phyloP scores from a whole-genome alignment of 2,888 invertebrate genomes.

The Campoplex nolae region DNA sequence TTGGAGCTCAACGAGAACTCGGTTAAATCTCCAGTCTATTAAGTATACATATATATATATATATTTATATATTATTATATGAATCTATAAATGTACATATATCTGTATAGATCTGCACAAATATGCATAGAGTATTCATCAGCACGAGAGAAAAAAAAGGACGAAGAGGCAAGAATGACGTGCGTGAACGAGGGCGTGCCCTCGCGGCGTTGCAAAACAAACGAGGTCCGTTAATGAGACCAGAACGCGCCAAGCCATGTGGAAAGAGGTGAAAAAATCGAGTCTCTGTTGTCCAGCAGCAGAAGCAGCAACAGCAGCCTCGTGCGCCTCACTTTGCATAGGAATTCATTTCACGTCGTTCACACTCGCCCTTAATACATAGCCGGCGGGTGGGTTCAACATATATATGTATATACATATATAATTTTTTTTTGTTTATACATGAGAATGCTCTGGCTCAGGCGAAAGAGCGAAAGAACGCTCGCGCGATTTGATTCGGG shows the following conservation, averaged over 20 bases:
- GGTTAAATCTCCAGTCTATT: constrained; percentile 27
- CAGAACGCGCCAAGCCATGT: constrained; percentile 65
- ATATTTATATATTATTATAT: neutral
- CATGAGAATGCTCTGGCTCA: constrained; percentile 27
- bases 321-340: constrained; percentile 75
- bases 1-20: constrained; percentile 32
- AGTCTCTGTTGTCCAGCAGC: constrained; percentile 53
- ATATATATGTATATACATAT: neutral
- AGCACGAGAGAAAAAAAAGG: constrained; percentile 35
- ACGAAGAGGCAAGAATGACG: constrained; percentile 50
- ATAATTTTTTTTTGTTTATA: neutral
- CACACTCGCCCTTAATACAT: constrained; percentile 71
- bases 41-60: neutral
- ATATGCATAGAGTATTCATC: constrained; percentile 23
- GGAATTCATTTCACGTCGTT: constrained; percentile 80
- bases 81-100: neutral
- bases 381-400: constrained; percentile 58
- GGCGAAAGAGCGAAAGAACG: constrained; percentile 41
- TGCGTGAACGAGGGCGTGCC: constrained; percentile 75
- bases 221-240: constrained; percentile 79
- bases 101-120: neutral
- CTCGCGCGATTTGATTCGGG: constrained; percentile 65
- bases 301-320: constrained; percentile 53
- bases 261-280: constrained; percentile 45
- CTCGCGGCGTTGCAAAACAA: constrained; percentile 78